These are phyloP conservation scores for Anarhynchus alexandrinus DNA, from an alignment of 2,113 vertebrate species.

Conservation along the genomic window DNA sequence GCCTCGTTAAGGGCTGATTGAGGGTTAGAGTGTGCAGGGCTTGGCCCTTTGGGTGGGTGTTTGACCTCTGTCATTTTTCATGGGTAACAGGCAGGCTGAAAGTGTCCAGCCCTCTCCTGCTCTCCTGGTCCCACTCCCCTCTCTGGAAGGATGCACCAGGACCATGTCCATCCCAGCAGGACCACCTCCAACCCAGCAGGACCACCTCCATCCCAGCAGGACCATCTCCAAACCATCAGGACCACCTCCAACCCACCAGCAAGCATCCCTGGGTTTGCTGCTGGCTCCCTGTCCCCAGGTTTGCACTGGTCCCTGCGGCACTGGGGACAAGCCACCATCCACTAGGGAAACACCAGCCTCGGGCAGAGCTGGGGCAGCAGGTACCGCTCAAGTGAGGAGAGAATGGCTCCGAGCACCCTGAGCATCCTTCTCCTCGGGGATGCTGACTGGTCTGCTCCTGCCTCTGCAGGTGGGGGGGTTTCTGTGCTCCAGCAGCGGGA, in stretches of 20 bases:
- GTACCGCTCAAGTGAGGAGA: background rate
- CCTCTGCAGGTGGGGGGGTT: background rate
- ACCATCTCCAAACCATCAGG: too few relatives aligned
- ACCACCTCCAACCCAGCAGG: background rate
- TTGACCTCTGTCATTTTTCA: background rate
- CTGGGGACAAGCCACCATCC: rapidly evolving
- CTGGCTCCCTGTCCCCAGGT: background rate
- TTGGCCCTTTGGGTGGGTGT: background rate
- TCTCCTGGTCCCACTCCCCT: background rate
- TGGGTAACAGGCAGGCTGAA: background rate
- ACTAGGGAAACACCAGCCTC: background rate
- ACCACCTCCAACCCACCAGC: background rate
- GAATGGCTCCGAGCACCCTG: background rate
- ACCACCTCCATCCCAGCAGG: background rate
- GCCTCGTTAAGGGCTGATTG: background rate
- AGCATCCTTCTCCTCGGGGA: background rate
- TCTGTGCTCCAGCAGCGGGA: background rate
- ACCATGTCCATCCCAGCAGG: background rate
- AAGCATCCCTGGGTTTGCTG: background rate
- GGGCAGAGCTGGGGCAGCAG: background rate
- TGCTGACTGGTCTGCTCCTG: background rate
- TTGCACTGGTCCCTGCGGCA: background rate
- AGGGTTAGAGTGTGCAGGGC: too few relatives aligned
- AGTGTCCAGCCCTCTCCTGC: background rate
- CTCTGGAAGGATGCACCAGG: background rate